Evolutionary conservation across 2,888 invertebrate species (phyloP).

Genomic region (Sicus ferrugineus): DNA sequence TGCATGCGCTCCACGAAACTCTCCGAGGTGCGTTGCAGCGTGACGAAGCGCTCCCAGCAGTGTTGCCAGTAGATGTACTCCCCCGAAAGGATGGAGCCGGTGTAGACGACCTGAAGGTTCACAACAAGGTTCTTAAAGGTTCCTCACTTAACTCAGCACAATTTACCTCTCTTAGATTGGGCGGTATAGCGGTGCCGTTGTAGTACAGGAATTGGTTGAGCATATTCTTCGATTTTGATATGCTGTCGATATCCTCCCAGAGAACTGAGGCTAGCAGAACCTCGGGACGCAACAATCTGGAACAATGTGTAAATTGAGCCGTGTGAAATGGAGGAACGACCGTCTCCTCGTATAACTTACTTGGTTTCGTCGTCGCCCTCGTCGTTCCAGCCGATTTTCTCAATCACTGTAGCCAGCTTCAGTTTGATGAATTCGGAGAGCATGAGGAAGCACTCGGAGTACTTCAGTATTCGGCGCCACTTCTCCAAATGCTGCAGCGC

Average conservation of each 20-base stretch:
- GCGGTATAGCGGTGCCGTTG: conserved; percentile 57
- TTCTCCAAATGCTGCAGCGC: conserved; percentile 62
- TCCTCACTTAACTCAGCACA: no score
- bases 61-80: conserved; percentile 65
- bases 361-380: conserved; percentile 59
- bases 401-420: conserved; percentile 59
- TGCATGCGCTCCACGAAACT: conserved; percentile 64
- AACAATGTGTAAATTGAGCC: not conserved
- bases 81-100: conserved; percentile 64
- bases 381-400: conserved; percentile 61
- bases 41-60: conserved; percentile 63
- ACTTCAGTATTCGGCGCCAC: conserved; percentile 65
- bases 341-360: conserved; percentile 43
- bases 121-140: no score
- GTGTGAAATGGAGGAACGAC: no score
- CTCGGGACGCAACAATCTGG: conserved; percentile 61
- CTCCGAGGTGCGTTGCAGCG: conserved; percentile 59
- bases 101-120: conserved; percentile 60
- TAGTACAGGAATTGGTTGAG: conserved; percentile 61
- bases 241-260: conserved; percentile 64
- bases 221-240: conserved; percentile 60
- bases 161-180: conserved; percentile 63
- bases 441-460: conserved; percentile 64
- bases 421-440: conserved; percentile 64
- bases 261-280: conserved; percentile 61